Percentiles rank a stretch among this genome's conserved stretches.
phyloP scores from a whole-genome alignment of 2,888 invertebrate genomes.

The Caenorhabditis sp. region DNA sequence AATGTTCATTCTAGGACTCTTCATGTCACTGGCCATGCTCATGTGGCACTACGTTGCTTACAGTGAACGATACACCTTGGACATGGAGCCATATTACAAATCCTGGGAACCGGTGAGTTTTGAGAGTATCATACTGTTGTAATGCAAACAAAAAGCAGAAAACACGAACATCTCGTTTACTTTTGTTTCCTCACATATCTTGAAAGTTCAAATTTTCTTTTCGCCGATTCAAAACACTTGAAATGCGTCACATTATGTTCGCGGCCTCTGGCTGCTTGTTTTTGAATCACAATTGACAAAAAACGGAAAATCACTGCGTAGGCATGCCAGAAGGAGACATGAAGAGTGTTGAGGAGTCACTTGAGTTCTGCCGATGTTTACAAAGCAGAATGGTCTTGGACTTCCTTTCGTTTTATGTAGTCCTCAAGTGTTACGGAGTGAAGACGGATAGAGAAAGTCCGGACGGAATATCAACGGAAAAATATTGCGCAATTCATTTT shows the following conservation, averaged over 20 bases:
- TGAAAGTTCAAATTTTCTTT: neutral
- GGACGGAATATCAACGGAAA: slow-evolving; percentile 37
- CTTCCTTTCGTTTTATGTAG: slow-evolving; percentile 30
- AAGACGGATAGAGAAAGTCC: slow-evolving; percentile 39
- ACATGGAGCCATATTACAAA: slow-evolving; percentile 93
- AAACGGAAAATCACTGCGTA: slow-evolving; percentile 29
- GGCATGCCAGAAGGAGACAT: slow-evolving; percentile 47
- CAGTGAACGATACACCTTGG: slow-evolving; percentile 94
- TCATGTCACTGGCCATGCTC: slow-evolving; percentile 94
- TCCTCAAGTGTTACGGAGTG: slow-evolving; percentile 41
- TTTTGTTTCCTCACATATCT: too few relatives aligned
- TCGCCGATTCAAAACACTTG: slow-evolving; percentile 30
- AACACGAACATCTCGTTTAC: too few relatives aligned
- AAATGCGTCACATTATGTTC: slow-evolving; percentile 9
- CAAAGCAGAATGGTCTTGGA: slow-evolving; percentile 47
- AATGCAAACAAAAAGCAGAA: neutral
- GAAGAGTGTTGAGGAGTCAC: slow-evolving; percentile 53
- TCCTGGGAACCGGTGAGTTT: slow-evolving; percentile 88
- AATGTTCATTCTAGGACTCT: slow-evolving; percentile 85
- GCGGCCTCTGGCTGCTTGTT: slow-evolving; percentile 1
- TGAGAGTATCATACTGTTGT: too few relatives aligned
- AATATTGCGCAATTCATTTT: neutral
- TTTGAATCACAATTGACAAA: slow-evolving; percentile 16
- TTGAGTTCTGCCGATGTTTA: slow-evolving; percentile 53
- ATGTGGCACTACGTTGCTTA: slow-evolving; percentile 88